Base-by-base conservation (phyloP, 1,140 invertebrate species). In the Zophobas morio region DNA sequence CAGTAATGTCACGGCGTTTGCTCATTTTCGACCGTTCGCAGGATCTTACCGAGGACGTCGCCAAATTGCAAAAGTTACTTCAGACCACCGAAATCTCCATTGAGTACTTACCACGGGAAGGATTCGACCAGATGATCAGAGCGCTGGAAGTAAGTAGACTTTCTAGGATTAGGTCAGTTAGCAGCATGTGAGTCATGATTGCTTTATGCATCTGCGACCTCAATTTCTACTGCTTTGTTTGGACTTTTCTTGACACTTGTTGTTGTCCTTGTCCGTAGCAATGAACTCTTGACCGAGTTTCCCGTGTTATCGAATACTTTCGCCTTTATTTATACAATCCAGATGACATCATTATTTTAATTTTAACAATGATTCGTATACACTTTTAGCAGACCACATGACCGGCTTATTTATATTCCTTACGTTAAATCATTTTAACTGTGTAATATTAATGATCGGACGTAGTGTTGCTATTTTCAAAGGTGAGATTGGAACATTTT, bases 11-110 rank as follows among this genome's bases (percentile, higher is more conserved):
- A 40, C 33, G 36, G 36, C 54, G 37, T 37, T 54, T 36, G 47
- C 54, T 54, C 37, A 56, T 56, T 54, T 53, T 39, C 46, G 36
- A 72, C n/a, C 46, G 72, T 81, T 87, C 87, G 80, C 89, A 94
- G 93, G 91, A 91, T 81, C 87, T 93, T 80, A 88, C 89, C 86
- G 90, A 89, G 84, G 90, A 92, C 83, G 87, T 94, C 82, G 89
- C 90, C 82, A 88, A 89, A 84, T 87, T 94, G 78, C 89, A 91
- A 78, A 86, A 89, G 83, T 90, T 90, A 81, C 87, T 94, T 39
- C 89, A 87, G 78, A 88, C 88, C 79, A 89, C 93, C 66, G 93
- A 94, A 88, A 88, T 88, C 76, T 88, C 89, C 78, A 89, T 94
- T 77, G 88, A 88, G 36, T 87, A 90, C 82, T 88, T 94, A 75